Conservation (phyloP, 2,113 vertebrate genomes). For the Diadophis punctatus region DNA sequence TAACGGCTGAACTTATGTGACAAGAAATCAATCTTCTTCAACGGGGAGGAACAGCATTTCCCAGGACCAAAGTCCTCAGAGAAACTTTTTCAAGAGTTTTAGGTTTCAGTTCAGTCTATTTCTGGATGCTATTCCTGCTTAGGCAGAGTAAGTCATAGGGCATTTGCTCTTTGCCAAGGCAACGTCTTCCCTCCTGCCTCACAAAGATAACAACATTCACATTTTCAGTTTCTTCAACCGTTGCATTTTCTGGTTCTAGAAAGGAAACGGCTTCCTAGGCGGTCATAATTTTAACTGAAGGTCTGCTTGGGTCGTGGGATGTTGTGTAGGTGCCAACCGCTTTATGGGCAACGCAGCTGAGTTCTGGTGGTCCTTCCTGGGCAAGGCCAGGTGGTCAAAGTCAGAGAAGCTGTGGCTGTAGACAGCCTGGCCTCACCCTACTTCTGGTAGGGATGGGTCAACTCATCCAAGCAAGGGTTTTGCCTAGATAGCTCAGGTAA, state of each 20-base stretch:
- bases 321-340: too few relatives aligned
- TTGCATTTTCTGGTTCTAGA: background rate
- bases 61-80: conserved; percentile 34
- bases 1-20: conserved; percentile 56
- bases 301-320: too few relatives aligned
- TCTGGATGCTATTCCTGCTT: background rate
- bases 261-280: background rate
- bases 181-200: background rate
- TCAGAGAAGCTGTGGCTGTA: too few relatives aligned
- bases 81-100: conserved; percentile 24
- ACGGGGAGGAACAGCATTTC: conserved; percentile 36
- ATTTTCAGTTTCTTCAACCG: background rate
- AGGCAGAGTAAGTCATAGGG: background rate
- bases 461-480: background rate
- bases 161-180: background rate
- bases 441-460: too few relatives aligned
- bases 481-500: background rate
- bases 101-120: background rate
- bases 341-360: too few relatives aligned
- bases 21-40: conserved; percentile 45
- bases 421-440: background rate
- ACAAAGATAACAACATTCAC: background rate
- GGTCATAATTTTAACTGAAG: too few relatives aligned
- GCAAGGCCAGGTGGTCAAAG: too few relatives aligned
- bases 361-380: too few relatives aligned